A percentile compares a stretch with the other conserved stretches of the same genome.
Evolutionary conservation across 2,797 vertebrate species (phyloP).

Genomic region (Spinibarbus caldwelli): DNA sequence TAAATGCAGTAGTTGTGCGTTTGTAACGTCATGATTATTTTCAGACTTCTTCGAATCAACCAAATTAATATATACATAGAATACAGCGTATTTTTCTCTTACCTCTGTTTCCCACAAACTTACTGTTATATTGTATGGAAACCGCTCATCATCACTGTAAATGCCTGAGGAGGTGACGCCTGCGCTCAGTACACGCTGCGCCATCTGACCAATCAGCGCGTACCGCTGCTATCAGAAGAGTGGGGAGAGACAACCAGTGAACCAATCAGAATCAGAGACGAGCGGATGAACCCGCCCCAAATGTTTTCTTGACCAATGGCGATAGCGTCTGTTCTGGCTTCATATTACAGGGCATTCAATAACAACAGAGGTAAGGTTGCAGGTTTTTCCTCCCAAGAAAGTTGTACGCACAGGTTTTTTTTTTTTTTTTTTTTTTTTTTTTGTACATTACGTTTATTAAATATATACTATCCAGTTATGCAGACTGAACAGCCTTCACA

Average conservation of each 20-base stretch:
- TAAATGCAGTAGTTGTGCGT: not conserved
- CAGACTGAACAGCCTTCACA: not conserved
- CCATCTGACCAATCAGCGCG: constrained; percentile 69
- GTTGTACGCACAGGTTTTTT: not conserved
- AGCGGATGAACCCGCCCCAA: not conserved
- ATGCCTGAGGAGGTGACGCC: not conserved
- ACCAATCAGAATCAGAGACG: constrained; percentile 68
- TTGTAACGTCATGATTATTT: not conserved
- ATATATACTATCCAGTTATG: constrained; percentile 8
- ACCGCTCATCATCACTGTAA: not conserved
- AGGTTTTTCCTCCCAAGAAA: not conserved
- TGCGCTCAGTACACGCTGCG: constrained; percentile 55
- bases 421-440: no score
- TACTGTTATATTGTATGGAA: not conserved
- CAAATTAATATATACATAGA: not conserved
- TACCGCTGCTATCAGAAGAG: constrained; percentile 73
- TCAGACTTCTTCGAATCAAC: not conserved
- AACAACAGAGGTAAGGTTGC: not conserved
- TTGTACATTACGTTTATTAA: constrained; percentile 33
- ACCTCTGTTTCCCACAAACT: constrained; percentile 10
- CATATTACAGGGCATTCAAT: not conserved
- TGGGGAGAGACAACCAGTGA: constrained; percentile 59
- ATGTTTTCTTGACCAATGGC: not conserved
- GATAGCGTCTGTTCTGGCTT: not conserved
- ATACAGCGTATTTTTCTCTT: not conserved